phyloP scores from a whole-genome alignment of 2,797 vertebrate genomes.

The Fistularia commersonii region DNA sequence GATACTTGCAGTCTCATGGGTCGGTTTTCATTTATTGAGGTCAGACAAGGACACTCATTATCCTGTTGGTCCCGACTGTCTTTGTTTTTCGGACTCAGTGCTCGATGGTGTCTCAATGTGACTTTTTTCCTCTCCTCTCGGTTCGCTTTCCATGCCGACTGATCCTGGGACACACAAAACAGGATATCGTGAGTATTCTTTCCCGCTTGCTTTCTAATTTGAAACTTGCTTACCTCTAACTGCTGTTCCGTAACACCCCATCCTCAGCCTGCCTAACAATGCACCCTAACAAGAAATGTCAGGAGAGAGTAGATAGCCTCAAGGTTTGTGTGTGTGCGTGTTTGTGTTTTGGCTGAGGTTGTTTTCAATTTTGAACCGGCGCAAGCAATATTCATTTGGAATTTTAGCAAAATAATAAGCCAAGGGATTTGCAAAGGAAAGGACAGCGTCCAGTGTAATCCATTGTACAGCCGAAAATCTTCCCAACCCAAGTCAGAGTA shows the following conservation, averaged over 20 bases:
- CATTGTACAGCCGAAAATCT: conserved; percentile 21
- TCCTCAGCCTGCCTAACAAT: too few species aligned
- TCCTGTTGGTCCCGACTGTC: conserved; percentile 3
- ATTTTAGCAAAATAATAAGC: conserved; percentile 1
- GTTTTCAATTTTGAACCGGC: too few species aligned
- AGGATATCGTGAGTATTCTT: conserved; percentile 97
- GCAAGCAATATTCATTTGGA: too few species aligned
- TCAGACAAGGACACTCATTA: conserved; percentile 16
- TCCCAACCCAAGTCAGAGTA: conserved; percentile 33
- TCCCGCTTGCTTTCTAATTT: conserved; percentile 12
- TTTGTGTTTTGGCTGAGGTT: neutral
- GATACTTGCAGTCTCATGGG: too few species aligned
- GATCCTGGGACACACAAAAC: conserved; percentile 50
- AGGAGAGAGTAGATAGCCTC: neutral
- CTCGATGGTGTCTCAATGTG: conserved; percentile 18
- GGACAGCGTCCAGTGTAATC: conserved; percentile 27
- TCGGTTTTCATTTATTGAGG: conserved; percentile 10
- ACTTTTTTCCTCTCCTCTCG: conserved; percentile 9
- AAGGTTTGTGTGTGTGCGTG: neutral
- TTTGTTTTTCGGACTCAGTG: conserved; percentile 13
- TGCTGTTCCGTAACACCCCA: conserved; percentile 26
- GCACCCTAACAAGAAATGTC: too few species aligned
- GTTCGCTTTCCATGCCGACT: conserved; percentile 39
- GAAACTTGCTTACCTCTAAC: conserved; percentile 11
- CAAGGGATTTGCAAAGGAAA: conserved; percentile 15